Conservation (phyloP, 2,113 vertebrate species). For the Cranoglanis bouderius region DNA sequence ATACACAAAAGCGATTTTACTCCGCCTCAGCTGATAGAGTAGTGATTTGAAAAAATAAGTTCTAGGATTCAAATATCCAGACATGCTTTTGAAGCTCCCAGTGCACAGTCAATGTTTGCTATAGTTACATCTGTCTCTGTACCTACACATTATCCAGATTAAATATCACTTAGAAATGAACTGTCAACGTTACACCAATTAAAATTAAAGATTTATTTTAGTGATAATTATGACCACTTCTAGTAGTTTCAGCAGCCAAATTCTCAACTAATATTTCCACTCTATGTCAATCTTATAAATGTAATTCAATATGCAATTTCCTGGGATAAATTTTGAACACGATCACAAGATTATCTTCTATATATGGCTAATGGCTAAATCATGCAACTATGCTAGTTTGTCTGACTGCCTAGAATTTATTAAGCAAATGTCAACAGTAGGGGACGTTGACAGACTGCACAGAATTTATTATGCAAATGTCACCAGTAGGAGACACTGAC, state of each 20-base stretch:
- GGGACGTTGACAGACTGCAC: constrained; percentile 7
- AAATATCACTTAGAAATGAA: neutral
- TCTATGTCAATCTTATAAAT: neutral
- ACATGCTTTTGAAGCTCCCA: neutral
- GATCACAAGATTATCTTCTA: neutral
- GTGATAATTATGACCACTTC: neutral
- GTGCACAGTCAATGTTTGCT: neutral
- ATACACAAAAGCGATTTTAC: neutral
- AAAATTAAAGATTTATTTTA: neutral
- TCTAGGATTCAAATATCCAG: neutral
- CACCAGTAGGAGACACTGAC: constrained; percentile 4
- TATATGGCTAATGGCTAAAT: constrained; percentile 1
- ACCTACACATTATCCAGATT: neutral
- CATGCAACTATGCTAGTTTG: neutral
- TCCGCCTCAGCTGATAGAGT: neutral
- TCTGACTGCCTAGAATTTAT: neutral
- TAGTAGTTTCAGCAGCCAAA: neutral
- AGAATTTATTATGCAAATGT: constrained; percentile 21
- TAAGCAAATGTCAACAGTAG: constrained; percentile 16
- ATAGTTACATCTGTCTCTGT: neutral
- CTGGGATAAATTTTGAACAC: neutral
- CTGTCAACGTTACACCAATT: neutral
- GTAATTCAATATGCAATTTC: neutral
- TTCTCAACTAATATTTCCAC: neutral
- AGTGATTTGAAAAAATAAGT: neutral